A percentile compares a stretch with the other conserved stretches of the same genome.
Evolutionary conservation across 2,888 invertebrate species (phyloP).

Genomic region (Melanostoma mellinum): DNA sequence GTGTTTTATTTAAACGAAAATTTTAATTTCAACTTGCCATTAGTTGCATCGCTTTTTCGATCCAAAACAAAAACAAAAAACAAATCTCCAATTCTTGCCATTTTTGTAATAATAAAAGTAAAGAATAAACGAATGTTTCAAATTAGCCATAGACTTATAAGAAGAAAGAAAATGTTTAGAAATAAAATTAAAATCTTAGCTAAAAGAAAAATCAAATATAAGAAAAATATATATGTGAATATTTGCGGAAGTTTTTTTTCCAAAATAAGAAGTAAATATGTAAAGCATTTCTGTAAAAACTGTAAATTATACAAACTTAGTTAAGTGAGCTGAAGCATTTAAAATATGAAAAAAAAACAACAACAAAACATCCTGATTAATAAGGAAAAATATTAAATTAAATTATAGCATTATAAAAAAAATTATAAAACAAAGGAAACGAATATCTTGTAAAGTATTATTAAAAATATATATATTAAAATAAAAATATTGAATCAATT

Average conservation of each 20-base stretch:
- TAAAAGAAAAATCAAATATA: slow-evolving; percentile 59
- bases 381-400: slow-evolving; percentile 69
- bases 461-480: slow-evolving; percentile 67
- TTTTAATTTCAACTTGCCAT: slow-evolving; percentile 33
- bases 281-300: slow-evolving; percentile 69
- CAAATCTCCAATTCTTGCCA: slow-evolving; percentile 68
- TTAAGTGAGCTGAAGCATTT: slow-evolving; percentile 64
- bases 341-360: slow-evolving; percentile 24
- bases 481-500: slow-evolving; percentile 65
- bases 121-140: slow-evolving; percentile 34
- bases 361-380: slow-evolving; percentile 49
- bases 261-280: slow-evolving; percentile 55
- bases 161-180: slow-evolving; percentile 38
- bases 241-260: slow-evolving; percentile 48
- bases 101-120: slow-evolving; percentile 56
- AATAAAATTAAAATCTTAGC: slow-evolving; percentile 47
- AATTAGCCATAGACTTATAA: slow-evolving; percentile 60
- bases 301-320: slow-evolving; percentile 60
- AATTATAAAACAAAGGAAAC: slow-evolving; percentile 44
- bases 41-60: slow-evolving; percentile 29
- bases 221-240: slow-evolving; percentile 59
- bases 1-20: neutral
- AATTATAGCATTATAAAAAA: slow-evolving; percentile 60
- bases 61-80: slow-evolving; percentile 7
- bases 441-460: slow-evolving; percentile 72